phyloP scores from a whole-genome alignment of 2,888 invertebrate genomes.

The Sinodicranocentrus sp. region DNA sequence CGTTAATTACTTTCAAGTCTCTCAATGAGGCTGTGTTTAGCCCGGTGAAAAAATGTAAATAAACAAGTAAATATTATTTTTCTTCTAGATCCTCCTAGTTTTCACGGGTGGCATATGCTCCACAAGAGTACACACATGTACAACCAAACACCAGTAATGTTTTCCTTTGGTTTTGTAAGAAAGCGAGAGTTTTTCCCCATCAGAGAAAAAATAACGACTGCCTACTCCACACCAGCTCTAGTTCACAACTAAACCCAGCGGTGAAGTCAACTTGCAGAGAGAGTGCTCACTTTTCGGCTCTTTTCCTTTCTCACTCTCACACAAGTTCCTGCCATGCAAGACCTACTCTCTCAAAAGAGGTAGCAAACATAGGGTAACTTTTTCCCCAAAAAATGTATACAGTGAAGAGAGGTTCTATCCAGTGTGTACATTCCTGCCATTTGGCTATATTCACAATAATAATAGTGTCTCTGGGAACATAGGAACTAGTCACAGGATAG shows the following conservation, averaged over 20 bases:
- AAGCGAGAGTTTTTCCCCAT: neutral
- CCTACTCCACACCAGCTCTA: constrained; percentile 62
- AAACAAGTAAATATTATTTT: neutral
- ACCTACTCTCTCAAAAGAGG: neutral
- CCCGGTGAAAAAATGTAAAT: neutral
- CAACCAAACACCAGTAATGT: neutral
- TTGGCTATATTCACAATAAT: no score
- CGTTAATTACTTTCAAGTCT: no score
- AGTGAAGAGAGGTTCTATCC: no score
- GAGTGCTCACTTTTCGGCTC: constrained; percentile 15
- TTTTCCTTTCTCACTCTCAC: constrained; percentile 11
- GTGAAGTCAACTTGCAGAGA: constrained; percentile 43
- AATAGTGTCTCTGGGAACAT: no score
- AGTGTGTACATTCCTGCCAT: no score
- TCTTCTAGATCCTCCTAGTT: neutral
- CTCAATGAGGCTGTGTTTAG: neutral
- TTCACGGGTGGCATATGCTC: neutral
- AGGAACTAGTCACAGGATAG: no score
- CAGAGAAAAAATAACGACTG: constrained; percentile 2
- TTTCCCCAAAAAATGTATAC: neutral
- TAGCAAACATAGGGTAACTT: neutral
- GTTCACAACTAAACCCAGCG: constrained; percentile 50
- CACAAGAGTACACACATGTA: neutral
- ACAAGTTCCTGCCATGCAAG: no score
- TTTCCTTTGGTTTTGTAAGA: neutral